Evolutionary conservation across 2,797 vertebrate species (phyloP), one percentile per base, ranked within the genome.

Genomic region (Todus mexicanus): DNA sequence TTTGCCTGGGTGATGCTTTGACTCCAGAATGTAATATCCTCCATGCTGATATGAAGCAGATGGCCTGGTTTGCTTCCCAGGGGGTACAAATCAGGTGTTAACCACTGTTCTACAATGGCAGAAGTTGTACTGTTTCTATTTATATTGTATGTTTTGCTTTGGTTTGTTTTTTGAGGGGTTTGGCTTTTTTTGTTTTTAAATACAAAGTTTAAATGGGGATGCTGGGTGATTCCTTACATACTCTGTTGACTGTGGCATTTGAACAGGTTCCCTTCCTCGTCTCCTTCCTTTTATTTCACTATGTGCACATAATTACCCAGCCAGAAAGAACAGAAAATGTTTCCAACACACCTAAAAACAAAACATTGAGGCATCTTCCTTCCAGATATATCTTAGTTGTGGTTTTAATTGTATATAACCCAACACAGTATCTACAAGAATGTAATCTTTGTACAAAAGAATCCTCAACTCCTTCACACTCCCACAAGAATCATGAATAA

Each of bases 341-440:
- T 96, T 95, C 69, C 15, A 29, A 66, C 59, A 89, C 64, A 68
- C 35, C 69, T 87, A 81, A 90, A 95, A 96, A 88, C 87, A 84
- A 93, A 93, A 65, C 26, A 90, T 43, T 61, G 83, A 84, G 79
- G 90, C 84, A 92, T 84, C 86, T 88, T 95, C 66, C 91, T 97
- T 95, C 89, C 61, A 92, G 60, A 85, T 73, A 48, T 37, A 87
- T 85, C 43, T 94, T 73, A 87, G 53, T 85, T 90, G 79, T 89
- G 61, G 84, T 94, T 97, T 91, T 86, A 90, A 89, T 47, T 73
- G 70, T 17, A n/a, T 56, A 90, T 40, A 77, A 93, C 69, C 77
- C 87, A 69, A 26, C 29, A 74, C 43, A 80, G 2, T 70, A 84
- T 64, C 42, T 88, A 3, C 59, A 69, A 51, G 38, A 65, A 37